A percentile compares a stretch with the other conserved stretches of the same genome.
Evolutionary conservation across 2,797 vertebrate genomes (phyloP).

Genomic region (Phalanger gymnotis): DNA sequence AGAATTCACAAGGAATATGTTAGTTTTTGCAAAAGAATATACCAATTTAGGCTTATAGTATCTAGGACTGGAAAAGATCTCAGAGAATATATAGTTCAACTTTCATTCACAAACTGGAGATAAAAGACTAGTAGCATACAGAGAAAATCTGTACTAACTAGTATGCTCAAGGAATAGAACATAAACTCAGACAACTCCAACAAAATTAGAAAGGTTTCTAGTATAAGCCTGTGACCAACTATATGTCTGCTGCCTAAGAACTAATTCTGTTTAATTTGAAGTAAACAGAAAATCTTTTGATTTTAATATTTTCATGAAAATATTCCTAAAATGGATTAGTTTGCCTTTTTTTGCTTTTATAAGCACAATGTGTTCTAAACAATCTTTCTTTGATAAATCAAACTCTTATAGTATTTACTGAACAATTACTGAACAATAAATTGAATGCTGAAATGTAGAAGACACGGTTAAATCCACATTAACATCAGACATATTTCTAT

Average conservation of each 20-base stretch:
- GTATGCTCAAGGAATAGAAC: conserved; percentile 8
- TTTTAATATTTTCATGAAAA: conserved; percentile 38
- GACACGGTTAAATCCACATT: not conserved
- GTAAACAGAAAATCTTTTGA: conserved; percentile 59
- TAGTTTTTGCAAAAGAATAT: conserved; percentile 15
- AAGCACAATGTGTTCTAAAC: conserved; percentile 37
- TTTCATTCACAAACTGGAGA: conserved; percentile 7
- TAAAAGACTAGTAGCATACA: not conserved
- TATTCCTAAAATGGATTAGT: conserved; percentile 51
- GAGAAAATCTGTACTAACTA: not conserved
- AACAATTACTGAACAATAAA: conserved; percentile 49
- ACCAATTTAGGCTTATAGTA: not conserved
- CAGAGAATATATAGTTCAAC: not conserved
- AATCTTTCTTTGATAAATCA: conserved; percentile 48
- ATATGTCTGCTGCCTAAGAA: not conserved
- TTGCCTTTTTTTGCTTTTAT: conserved; percentile 6
- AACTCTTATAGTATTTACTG: not conserved
- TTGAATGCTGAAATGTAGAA: conserved; percentile 39
- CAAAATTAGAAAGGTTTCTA: not conserved
- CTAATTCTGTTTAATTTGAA: conserved; percentile 44
- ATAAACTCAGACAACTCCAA: conserved; percentile 11
- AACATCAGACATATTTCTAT: not conserved
- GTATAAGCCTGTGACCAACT: conserved; percentile 10
- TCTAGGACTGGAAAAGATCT: not conserved
- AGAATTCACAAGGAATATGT: conserved; percentile 13